Base-by-base conservation (phyloP, 1,140 invertebrate genomes). In the Melitaea cinxia region DNA sequence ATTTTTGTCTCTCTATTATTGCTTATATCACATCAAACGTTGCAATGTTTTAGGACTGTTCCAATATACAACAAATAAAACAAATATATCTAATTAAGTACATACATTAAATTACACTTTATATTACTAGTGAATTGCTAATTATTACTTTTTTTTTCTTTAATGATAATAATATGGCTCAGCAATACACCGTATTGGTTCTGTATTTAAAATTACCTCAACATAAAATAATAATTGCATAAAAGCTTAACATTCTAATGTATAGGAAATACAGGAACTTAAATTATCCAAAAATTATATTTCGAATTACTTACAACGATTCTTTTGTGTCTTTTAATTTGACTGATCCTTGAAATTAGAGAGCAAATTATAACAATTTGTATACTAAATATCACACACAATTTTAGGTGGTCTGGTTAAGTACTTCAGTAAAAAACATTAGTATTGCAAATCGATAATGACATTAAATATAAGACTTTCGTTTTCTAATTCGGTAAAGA, bases 41-140 rank as follows among this genome's bases (percentile, higher is more conserved):
- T 75, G 77, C 78, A 77, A 77, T 74, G 74, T 80, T 80, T 77
- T 77, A 81, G 75, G 83, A 79, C 68, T 75, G 75, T 77, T 85
- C 77, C 81, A 84, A 87, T 85, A 85, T 75, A 82, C 76, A 82
- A 84, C 76, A 80, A 79, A 80, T 71, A 80, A 83, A 85, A 83
- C 79, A 79, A 85, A 85, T 83, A 88, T 83, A 82, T 78, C 85
- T 90, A 88, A 88, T 90, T 90, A 90, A 90, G 88, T 90, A 90
- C 88, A 88, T 78, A 83, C 75, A 57, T 78, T 82, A 80, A 75
- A 77, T 80, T 77, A 80, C 74, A 73, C 73, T 47, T 59, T 60
- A 62, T 73, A 73, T 78, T 78, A 74, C 70, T 82, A 78, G 72
- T 78, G 73, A 85, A 79, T 80, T 68, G 68, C 72, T 77, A 75